A percentile compares a stretch with the other conserved stretches of the same genome.
phyloP scores from a whole-genome alignment of 1,140 invertebrate species.

The Ditylenchus dipsaci region DNA sequence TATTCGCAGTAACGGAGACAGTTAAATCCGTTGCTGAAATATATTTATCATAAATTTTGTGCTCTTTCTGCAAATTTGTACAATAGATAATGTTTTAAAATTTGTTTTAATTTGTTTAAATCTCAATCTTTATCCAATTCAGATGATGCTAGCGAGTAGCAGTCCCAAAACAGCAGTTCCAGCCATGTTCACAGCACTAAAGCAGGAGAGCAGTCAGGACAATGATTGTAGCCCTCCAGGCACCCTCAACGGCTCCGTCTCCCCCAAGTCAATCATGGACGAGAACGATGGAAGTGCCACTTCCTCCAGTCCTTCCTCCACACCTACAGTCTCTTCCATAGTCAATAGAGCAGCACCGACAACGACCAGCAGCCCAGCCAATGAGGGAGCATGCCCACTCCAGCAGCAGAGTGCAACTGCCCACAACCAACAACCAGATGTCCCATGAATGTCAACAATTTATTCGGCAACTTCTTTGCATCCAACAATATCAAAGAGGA shows the following conservation, averaged over 20 bases:
- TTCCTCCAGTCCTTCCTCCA: conserved; percentile 32
- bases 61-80: no score
- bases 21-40: no score
- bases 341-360: not conserved
- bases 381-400: not conserved
- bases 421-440: not conserved
- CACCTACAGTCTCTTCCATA: conserved; percentile 6
- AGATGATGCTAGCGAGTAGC: not conserved
- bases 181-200: not conserved
- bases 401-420: not conserved
- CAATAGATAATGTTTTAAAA: no score
- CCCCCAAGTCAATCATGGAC: conserved; percentile 18
- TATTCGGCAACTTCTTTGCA: conserved; percentile 11
- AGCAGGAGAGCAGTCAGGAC: not conserved
- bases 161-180: not conserved
- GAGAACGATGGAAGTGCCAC: conserved; percentile 17
- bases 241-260: conserved; percentile 14
- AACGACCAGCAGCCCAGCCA: no score
- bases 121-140: not conserved
- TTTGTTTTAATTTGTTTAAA: no score
- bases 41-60: no score
- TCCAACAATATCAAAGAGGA: conserved; percentile 23
- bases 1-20: no score
- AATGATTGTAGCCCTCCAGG: conserved; percentile 13
- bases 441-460: conserved; percentile 26